Base-by-base conservation (phyloP, 2,797 vertebrate species). In the Neostethus bicornis region DNA sequence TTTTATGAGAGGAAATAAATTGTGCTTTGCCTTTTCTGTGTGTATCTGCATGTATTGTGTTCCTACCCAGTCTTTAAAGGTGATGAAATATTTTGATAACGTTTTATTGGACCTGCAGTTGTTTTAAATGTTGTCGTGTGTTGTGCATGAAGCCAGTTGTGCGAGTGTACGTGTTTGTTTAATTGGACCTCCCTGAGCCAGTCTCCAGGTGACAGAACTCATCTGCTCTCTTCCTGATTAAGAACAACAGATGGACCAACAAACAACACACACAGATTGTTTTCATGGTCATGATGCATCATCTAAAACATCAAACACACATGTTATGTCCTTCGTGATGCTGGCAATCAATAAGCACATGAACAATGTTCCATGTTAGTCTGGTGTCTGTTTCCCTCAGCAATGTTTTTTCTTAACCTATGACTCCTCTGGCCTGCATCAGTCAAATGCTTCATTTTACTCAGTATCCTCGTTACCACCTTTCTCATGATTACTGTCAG, bases 101-200 rank as follows among this genome's bases (percentile, higher is more conserved):
- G 66, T 66, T 79, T 83, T 26, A 71, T 64, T 69, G 13, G 3
- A 65, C 74, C 76, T 70, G 69, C 69, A 75, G 80, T 79, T 81
- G 73, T 57, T 64, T 54, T 55, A 52, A 66, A 43, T 43, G 43
- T 51, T 51, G 47, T 48, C 60, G 51, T 58, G 19, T 57, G 34
- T 57, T 45, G 14, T 42, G 56, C 60, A 53, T 71, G 34, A 20
- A 59, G 64, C 47, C 28, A 60, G 66, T 55, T 46, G 51, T 75
- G 44, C 11, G 4, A 52, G 20, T 50, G 37, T 51, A 56, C n/a
- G 58, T 60, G 32, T 75, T 71, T 79, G 81, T 80, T 87, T 91
- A 90, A 91, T 90, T 90, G 87, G 86, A 85, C 83, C 76, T 83
- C 88, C 85, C 80, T 73, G 73, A 85, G 87, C 75, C 71, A 81